phyloP scores from a whole-genome alignment of 2,113 vertebrate genomes.

The Ictalurus punctatus region DNA sequence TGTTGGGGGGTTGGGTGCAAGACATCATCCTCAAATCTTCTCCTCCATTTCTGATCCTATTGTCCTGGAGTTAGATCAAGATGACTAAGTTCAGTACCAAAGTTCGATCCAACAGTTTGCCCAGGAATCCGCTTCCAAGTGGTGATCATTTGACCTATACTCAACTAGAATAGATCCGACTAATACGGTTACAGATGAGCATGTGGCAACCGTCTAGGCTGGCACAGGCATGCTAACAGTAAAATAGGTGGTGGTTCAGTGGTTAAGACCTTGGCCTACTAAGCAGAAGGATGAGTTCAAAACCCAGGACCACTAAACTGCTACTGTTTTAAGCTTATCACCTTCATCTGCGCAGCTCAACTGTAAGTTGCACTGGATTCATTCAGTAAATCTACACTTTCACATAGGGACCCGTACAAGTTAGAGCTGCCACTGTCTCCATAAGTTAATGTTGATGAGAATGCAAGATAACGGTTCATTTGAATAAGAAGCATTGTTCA shows the following conservation, averaged over 20 bases:
- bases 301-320: background rate
- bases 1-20: background rate
- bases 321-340: background rate
- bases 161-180: background rate
- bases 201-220: background rate
- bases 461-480: background rate
- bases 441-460: background rate
- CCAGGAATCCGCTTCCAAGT: background rate
- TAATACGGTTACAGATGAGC: background rate
- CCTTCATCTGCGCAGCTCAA: background rate
- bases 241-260: no score
- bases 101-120: background rate
- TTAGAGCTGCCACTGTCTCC: background rate
- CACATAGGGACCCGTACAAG: background rate
- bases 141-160: background rate
- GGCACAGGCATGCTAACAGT: background rate
- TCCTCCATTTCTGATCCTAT: background rate
- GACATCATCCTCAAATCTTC: background rate
- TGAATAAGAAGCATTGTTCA: background rate
- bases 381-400: background rate
- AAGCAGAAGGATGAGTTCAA: background rate
- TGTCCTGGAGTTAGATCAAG: background rate
- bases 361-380: background rate
- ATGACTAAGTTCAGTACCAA: background rate
- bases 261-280: background rate